These are phyloP conservation scores for Zaprionus capensis DNA, from an alignment of 1,140 invertebrate species.

Conservation along the genomic window DNA sequence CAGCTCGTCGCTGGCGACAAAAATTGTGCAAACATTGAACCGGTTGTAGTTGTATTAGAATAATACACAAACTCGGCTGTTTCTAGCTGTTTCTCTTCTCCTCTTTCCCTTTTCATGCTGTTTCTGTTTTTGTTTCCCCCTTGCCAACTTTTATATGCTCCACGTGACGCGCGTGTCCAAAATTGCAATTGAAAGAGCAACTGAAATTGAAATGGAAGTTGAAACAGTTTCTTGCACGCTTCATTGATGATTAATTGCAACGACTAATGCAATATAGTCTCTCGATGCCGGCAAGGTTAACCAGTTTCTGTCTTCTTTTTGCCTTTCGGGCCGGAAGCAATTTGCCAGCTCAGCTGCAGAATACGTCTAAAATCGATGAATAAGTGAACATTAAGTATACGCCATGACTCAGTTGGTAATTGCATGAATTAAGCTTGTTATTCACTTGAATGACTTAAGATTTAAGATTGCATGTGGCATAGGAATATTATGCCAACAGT, in stretches of 20 bases:
- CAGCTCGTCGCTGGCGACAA: constrained; percentile 63
- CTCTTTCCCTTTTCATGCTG: constrained; percentile 15
- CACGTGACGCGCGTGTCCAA: constrained; percentile 51
- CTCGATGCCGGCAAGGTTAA: constrained; percentile 59
- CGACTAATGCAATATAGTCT: constrained; percentile 38
- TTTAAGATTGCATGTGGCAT: background rate
- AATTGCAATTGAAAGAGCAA: constrained; percentile 38
- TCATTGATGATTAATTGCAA: constrained; percentile 70
- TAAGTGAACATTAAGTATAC: constrained; percentile 42
- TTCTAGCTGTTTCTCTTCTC: background rate
- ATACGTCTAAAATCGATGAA: constrained; percentile 61
- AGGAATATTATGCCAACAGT: background rate
- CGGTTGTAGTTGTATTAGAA: constrained; percentile 67
- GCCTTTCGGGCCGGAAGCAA: constrained; percentile 38
- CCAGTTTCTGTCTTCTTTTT: constrained; percentile 33
- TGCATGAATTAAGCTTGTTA: background rate
- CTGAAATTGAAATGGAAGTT: constrained; percentile 4
- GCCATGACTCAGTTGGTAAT: background rate
- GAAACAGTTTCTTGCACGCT: constrained; percentile 67
- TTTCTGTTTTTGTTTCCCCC: constrained; percentile 5
- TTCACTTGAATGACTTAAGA: constrained; percentile 1
- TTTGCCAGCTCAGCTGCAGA: constrained; percentile 48
- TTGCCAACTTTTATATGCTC: constrained; percentile 40
- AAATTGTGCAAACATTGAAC: constrained; percentile 79
- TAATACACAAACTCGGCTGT: constrained; percentile 2